phyloP scores from a whole-genome alignment of 2,113 vertebrate genomes.

The Fukomys damarensis region DNA sequence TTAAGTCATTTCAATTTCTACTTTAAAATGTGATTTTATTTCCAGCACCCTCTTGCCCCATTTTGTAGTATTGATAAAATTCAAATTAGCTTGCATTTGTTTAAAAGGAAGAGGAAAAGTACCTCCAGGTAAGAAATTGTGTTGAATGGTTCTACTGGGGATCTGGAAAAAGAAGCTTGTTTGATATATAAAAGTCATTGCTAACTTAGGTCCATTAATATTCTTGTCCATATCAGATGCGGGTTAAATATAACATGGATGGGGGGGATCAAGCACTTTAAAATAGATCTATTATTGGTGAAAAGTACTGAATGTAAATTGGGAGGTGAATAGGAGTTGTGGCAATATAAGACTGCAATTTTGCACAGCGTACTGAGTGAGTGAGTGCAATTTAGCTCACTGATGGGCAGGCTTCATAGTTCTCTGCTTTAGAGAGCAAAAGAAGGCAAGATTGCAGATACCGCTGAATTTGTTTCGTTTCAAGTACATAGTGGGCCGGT shows the following conservation, averaged over 20 bases:
- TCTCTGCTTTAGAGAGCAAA: not conserved
- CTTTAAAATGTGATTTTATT: conserved; percentile 38
- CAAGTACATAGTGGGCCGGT: not conserved
- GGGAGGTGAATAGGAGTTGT: not conserved
- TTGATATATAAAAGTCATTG: not conserved
- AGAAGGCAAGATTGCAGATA: not conserved
- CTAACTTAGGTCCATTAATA: conserved; percentile 14
- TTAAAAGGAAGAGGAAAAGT: conserved; percentile 42
- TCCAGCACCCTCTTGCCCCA: not conserved
- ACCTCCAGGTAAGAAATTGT: not conserved
- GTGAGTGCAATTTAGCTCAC: not conserved
- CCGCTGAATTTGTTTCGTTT: not conserved
- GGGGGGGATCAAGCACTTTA: not conserved
- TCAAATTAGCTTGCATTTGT: conserved; percentile 19
- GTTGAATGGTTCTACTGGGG: not conserved
- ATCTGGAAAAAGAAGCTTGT: not conserved
- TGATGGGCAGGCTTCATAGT: not conserved
- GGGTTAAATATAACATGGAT: not conserved
- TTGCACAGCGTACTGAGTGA: not conserved
- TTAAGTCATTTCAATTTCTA: not conserved
- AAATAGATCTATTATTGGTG: conserved; percentile 3
- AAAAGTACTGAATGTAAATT: not conserved
- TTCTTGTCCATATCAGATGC: not conserved
- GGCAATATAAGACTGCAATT: not conserved
- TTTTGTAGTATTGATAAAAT: conserved; percentile 7